Base-by-base conservation (phyloP, 2,888 invertebrate genomes). In the Xestia sexstrigata region DNA sequence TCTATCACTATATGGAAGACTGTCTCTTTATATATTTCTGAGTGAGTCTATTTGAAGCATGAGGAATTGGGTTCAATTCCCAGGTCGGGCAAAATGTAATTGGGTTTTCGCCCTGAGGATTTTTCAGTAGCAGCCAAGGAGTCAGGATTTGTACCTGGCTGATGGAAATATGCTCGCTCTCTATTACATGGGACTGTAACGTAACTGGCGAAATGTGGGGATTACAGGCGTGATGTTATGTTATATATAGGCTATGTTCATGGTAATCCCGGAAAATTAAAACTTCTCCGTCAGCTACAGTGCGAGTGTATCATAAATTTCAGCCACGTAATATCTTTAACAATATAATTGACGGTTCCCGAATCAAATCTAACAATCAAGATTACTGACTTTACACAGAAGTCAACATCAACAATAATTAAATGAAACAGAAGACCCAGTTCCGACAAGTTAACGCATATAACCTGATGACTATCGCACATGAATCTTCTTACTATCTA, bases 281-380 rank as follows among this genome's bases (percentile, higher is more conserved):
- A 45, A 30, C 13, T 47, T 63, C 39, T n/a, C 3, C n/a, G 55
- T 17, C 13, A 0, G 30, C 15, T 45, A 17, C 35, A 47, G 0
- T 42, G 2, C 35, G 58, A 52, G 3, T 1, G 26, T 49, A 71
- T 47, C 63, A 81, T 75, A 81, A 74, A 84, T 73, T 70, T 81
- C 4, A 72, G 47, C 70, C 23, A 35, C 23, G 4, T 78, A 76
- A 74, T 76, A 73, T 62, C 76, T 79, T 82, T 84, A 88, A 88
- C 70, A 73, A 78, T 83, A 87, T 88, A 88, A 88, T 88, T 86
- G 77, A 80, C 72, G 72, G 78, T 77, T 83, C 71, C 62, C 78
- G 74, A 78, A 86, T 86, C 76, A 83, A 85, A 85, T 85, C 84
- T 78, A 78, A 58, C 74, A 83, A 85, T 83, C 81, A 83, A 85